phyloP scores from a whole-genome alignment of 2,888 invertebrate genomes.

The Dicranocentrus wangi region DNA sequence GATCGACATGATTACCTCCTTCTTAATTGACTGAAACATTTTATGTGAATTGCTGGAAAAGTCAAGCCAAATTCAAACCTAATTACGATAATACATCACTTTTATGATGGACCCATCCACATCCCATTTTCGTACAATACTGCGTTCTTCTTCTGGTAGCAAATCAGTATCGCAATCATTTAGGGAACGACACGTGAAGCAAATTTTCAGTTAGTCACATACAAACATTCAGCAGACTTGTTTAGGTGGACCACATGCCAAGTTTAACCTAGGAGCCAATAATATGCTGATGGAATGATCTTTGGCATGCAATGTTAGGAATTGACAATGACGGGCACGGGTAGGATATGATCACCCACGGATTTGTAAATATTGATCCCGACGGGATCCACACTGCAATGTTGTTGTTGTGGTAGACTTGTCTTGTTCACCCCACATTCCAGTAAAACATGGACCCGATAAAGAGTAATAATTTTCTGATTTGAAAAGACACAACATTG shows the following conservation, averaged over 20 bases:
- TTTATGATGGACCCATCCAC: too few species aligned
- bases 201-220: slow-evolving; percentile 3
- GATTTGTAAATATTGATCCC: slow-evolving; percentile 63
- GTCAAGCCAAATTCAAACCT: too few species aligned
- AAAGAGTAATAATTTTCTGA: slow-evolving; percentile 16
- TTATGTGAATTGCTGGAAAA: too few species aligned
- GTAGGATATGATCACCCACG: slow-evolving; percentile 49
- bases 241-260: slow-evolving; percentile 20
- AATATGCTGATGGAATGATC: slow-evolving; percentile 50
- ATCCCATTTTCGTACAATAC: neutral
- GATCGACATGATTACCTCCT: too few species aligned
- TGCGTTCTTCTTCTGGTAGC: neutral
- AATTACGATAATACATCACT: too few species aligned
- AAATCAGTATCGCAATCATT: neutral
- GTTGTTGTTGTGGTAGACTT: slow-evolving; percentile 20
- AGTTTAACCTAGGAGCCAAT: slow-evolving; percentile 17
- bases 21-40: too few species aligned
- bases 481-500: neutral
- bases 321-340: slow-evolving; percentile 56
- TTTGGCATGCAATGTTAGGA: slow-evolving; percentile 55
- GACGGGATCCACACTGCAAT: slow-evolving; percentile 39
- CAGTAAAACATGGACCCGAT: slow-evolving; percentile 14
- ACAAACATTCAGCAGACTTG: slow-evolving; percentile 13
- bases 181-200: neutral
- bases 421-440: slow-evolving; percentile 25